These are phyloP conservation scores for Diaphora mendica DNA, from an alignment of 2,888 invertebrate genomes.

Conservation along the genomic window DNA sequence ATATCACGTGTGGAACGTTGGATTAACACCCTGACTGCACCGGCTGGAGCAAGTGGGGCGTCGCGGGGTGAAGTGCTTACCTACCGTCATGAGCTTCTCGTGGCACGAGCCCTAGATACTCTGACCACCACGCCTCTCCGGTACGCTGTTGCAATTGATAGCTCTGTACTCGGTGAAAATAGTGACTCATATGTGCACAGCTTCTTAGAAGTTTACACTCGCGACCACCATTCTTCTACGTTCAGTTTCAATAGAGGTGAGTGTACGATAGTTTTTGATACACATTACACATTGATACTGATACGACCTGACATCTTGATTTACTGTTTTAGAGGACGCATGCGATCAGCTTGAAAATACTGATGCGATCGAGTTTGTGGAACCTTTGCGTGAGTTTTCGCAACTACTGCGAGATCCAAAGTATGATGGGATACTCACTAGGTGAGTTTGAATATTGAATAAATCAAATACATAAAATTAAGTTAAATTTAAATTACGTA, in stretches of 20 bases:
- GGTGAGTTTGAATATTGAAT: constrained; percentile 43
- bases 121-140: constrained; percentile 61
- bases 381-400: constrained; percentile 76
- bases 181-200: constrained; percentile 73
- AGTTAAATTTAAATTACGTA: background rate
- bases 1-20: constrained; percentile 61
- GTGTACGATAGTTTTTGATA: constrained; percentile 1
- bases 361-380: constrained; percentile 50
- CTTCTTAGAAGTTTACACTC: constrained; percentile 60
- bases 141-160: constrained; percentile 75
- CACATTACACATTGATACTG: background rate
- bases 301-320: background rate
- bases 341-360: constrained; percentile 57
- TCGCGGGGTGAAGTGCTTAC: constrained; percentile 66
- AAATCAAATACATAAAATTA: background rate
- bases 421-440: constrained; percentile 55
- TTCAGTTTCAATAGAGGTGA: constrained; percentile 65
- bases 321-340: constrained; percentile 54
- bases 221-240: constrained; percentile 51
- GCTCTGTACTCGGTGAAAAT: constrained; percentile 71
- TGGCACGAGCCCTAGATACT: constrained; percentile 58
- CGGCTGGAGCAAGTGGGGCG: constrained; percentile 52
- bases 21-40: constrained; percentile 64
- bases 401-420: constrained; percentile 63
- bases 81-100: constrained; percentile 69